Evolutionary conservation across 2,113 vertebrate genomes (phyloP).

Genomic region (Fukomys damarensis): DNA sequence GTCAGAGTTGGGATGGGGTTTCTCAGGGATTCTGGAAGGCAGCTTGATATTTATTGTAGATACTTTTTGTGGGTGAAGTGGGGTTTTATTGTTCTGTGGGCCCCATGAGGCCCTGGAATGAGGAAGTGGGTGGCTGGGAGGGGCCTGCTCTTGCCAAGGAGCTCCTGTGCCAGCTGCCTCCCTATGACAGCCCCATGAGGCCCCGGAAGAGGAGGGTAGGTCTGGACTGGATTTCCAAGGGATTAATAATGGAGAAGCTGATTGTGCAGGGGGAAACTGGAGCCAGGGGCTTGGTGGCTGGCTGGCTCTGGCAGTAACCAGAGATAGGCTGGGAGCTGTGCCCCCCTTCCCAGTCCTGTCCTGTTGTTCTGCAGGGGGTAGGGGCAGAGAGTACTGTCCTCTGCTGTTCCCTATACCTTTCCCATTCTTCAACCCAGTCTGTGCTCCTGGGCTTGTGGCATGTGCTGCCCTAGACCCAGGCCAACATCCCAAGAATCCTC

Average conservation of each 20-base stretch:
- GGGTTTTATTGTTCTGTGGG: background rate
- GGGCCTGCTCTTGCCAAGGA: background rate
- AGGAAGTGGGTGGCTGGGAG: background rate
- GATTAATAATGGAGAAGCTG: constrained; percentile 76
- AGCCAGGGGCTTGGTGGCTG: constrained; percentile 20
- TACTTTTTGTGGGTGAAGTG: background rate
- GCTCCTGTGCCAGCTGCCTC: constrained; percentile 19
- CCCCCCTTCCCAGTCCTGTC: background rate
- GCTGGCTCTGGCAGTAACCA: constrained; percentile 56
- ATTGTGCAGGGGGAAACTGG: constrained; percentile 63
- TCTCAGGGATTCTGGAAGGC: constrained; percentile 11
- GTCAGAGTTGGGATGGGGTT: background rate
- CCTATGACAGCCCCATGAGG: background rate
- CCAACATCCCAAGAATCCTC: background rate
- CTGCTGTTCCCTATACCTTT: background rate
- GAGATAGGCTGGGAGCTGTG: constrained; percentile 41
- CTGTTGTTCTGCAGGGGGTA: background rate
- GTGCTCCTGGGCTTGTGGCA: background rate
- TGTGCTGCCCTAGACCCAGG: background rate
- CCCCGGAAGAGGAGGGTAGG: constrained; percentile 30
- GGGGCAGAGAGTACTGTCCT: background rate
- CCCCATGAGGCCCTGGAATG: background rate
- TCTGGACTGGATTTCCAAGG: constrained; percentile 57
- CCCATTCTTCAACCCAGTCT: background rate
- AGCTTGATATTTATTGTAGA: background rate